Evolutionary conservation across 2,113 vertebrate genomes (phyloP), one percentile per base, ranked within the genome.

Genomic region (Pelvicachromis taeniatus): DNA sequence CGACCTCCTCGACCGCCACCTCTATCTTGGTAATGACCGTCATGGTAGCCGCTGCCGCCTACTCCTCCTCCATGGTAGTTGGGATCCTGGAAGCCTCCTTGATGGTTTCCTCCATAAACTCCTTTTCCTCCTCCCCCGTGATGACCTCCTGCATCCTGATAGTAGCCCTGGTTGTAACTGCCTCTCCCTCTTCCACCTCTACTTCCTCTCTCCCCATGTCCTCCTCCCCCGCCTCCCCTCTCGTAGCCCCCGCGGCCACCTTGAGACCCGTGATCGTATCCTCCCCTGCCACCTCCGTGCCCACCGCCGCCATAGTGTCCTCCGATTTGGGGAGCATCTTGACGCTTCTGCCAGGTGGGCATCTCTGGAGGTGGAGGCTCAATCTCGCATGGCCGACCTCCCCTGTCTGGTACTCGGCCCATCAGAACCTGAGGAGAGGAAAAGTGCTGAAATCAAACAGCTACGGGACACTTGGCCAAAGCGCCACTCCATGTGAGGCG

Each of bases 301-400:
- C 97, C 96, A 80, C 97, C 93, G 16, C 97, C 94, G 0, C 97
- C 90, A 78, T 97, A 96, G 40, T 96, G 95, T 0, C 97, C 97
- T 93, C 98, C 95, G 2, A 95, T 94, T 0, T 96, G 96, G 19
- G 97, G 97, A 19, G 95, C 97, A 82, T 99, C 99, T 80, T 98
- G 98, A 84, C 98, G 97, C 86, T 99, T 99, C 94, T 99, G 99
- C 99, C 99, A 99, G 0, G 97, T 97, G 1, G 99, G 99, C 99
- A 99, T 99, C 94, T 99, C 98, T 42, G 98, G 99, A 87, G 99
- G 99, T 0, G 99, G 99, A 0, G 99, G 94, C 82, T 99, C 98
- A 2, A 99, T 99, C 94, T 99, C 99, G 80, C 98, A 99, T 14
- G 98, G 99, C 87, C 99, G 96, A 13, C 99, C 99, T 65, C 99